Evolutionary conservation across 2,797 vertebrate species (phyloP), one percentile per base, ranked within the genome.

Genomic region (Rousettus madagascariensis): DNA sequence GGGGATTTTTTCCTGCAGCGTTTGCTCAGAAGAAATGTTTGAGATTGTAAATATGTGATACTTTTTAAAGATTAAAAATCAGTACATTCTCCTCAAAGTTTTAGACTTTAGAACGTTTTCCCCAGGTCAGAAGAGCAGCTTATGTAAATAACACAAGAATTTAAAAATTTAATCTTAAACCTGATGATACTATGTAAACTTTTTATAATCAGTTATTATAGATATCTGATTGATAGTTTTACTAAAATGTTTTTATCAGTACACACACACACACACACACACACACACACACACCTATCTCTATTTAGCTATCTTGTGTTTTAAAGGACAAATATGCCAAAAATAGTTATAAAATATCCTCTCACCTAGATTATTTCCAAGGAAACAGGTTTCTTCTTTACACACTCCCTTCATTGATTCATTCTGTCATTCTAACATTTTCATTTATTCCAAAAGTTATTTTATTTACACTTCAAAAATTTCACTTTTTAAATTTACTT

Each of bases 11-110:
- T 30, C 20, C 26, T 65, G n/a, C 5, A 69, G 2, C 61, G 1
- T 74, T 74, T 72, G 85, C 57, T 75, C 26, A 85, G 12, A 88
- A 93, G 71, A 96, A 77, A 90, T 53, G 8, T 26, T 46, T 69
- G 24, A 41, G 65, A 30, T 71, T 33, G n/a, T 79, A 87, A 87
- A 49, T 92, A 63, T 46, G 13, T 93, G 38, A 86, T 4, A 33
- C 15, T 68, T 87, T 89, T 10, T n/a, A 16, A 83, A 90, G 77
- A 86, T 13, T 80, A 28, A 71, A 77, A 83, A 20, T 59, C 51
- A 49, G 8, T 63, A 17, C 19, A 24, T 4, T 57, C 33, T 65
- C 38, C 51, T 95, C 91, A 57, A 92, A 69, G 33, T 75, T 85
- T 91, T 87, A 86, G 24, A 33, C 5, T 49, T 79, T 49, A 26